A percentile compares a stretch with the other conserved stretches of the same genome.
Evolutionary conservation across 35 echinoderm and acorn worm genomes (phyloP).

Genomic region (Lytechinus pictus): DNA sequence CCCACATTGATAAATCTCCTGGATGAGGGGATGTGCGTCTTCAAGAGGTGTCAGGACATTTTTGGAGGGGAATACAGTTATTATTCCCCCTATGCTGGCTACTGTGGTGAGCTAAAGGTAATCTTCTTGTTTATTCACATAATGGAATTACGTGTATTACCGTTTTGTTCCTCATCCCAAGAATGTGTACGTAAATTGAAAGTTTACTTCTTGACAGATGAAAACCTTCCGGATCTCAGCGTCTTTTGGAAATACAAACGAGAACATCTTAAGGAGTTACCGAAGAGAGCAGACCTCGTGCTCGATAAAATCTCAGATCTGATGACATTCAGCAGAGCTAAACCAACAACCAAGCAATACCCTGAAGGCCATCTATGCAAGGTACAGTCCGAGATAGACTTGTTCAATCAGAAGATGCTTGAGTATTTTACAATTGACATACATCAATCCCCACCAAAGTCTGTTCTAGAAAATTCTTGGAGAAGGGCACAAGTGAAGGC

Average conservation of each 20-base stretch:
- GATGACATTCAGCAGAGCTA: background rate
- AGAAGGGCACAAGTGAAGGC: constrained; percentile 32
- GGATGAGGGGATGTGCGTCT: background rate
- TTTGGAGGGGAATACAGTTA: background rate
- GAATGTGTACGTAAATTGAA: too few relatives aligned
- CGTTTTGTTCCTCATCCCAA: background rate
- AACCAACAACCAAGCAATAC: background rate
- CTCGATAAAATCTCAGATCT: background rate
- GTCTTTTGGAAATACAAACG: background rate
- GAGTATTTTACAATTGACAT: background rate
- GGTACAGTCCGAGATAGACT: background rate
- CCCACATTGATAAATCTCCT: background rate
- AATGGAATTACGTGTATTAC: background rate
- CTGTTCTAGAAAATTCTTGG: background rate
- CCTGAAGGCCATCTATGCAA: background rate
- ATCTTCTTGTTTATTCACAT: constrained; percentile 1
- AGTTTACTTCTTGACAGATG: background rate
- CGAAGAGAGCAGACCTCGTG: background rate
- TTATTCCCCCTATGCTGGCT: background rate
- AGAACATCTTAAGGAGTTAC: background rate
- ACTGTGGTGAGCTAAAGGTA: constrained; percentile 8
- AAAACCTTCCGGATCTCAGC: background rate
- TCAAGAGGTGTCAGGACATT: constrained; percentile 5
- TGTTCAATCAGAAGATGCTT: background rate
- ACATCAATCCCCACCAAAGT: background rate